Conservation (phyloP, 2,113 vertebrate species). For the Hippocampus mohnikei region DNA sequence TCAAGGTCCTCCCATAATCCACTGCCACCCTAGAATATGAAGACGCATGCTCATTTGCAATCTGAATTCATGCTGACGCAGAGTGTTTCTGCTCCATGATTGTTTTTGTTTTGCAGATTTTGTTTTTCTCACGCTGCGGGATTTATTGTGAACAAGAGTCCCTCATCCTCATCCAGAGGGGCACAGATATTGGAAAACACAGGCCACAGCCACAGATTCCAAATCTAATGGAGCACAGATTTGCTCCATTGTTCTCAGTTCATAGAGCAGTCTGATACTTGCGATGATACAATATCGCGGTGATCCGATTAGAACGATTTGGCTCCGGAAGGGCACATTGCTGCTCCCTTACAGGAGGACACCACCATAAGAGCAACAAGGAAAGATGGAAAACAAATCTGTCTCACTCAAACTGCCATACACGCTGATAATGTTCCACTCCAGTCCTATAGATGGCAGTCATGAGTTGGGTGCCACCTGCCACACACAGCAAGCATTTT, state of each 20-base stretch:
- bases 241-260: neutral
- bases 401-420: neutral
- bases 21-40: neutral
- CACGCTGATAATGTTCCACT: neutral
- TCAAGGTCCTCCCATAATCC: constrained; percentile 3
- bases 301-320: neutral
- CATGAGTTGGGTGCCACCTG: neutral
- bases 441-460: neutral
- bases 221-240: neutral
- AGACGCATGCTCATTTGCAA: constrained; percentile 1
- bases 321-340: neutral
- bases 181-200: neutral
- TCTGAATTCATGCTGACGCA: neutral
- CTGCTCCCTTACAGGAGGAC: neutral
- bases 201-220: neutral
- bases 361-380: neutral
- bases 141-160: neutral
- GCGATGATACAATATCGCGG: neutral
- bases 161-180: neutral
- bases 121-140: neutral
- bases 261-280: neutral
- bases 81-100: neutral
- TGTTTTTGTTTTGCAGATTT: neutral
- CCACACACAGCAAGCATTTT: neutral
- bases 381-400: neutral